Evolutionary conservation across 2,888 invertebrate genomes (phyloP).

Genomic region (Ennomos fuscantarius): DNA sequence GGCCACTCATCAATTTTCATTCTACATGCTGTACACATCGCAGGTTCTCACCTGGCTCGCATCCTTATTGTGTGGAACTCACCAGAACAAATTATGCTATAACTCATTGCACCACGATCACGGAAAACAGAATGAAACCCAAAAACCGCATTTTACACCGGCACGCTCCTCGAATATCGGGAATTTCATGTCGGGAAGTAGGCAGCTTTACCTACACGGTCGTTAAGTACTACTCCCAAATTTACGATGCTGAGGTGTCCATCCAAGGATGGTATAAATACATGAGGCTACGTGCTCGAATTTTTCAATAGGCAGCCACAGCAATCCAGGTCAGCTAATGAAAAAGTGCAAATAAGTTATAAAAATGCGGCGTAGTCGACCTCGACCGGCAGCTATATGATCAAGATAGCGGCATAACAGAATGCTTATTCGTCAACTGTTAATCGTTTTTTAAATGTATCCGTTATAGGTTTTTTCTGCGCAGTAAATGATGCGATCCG

Average conservation of each 20-base stretch:
- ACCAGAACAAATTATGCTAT: slow-evolving; percentile 65
- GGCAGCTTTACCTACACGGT: slow-evolving; percentile 27
- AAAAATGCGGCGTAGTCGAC: slow-evolving; percentile 22
- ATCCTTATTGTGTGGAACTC: slow-evolving; percentile 56
- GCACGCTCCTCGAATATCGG: slow-evolving; percentile 25
- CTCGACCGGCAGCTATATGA: slow-evolving; percentile 1
- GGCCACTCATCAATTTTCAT: slow-evolving; percentile 54
- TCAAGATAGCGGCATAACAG: slow-evolving; percentile 26
- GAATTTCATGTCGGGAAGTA: slow-evolving; percentile 23
- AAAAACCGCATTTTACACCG: slow-evolving; percentile 21
- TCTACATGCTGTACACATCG: slow-evolving; percentile 54
- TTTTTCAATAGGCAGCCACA: slow-evolving; percentile 13
- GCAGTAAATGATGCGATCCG: slow-evolving; percentile 66
- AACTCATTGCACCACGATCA: slow-evolving; percentile 56
- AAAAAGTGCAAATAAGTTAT: slow-evolving; percentile 32
- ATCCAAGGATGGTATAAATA: slow-evolving; percentile 23
- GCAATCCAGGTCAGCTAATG: slow-evolving; percentile 30
- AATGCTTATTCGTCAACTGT: slow-evolving; percentile 45
- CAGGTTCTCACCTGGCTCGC: slow-evolving; percentile 54
- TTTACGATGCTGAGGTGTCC: slow-evolving; percentile 26
- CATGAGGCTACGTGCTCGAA: slow-evolving; percentile 23
- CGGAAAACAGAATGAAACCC: slow-evolving; percentile 48
- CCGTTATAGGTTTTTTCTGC: slow-evolving; percentile 60
- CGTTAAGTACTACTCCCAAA: slow-evolving; percentile 20
- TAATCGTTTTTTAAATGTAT: slow-evolving; percentile 58